Evolutionary conservation across 1,140 invertebrate genomes (phyloP), one percentile per base, ranked within the genome.

Genomic region (Macrobrachium rosenbergii): DNA sequence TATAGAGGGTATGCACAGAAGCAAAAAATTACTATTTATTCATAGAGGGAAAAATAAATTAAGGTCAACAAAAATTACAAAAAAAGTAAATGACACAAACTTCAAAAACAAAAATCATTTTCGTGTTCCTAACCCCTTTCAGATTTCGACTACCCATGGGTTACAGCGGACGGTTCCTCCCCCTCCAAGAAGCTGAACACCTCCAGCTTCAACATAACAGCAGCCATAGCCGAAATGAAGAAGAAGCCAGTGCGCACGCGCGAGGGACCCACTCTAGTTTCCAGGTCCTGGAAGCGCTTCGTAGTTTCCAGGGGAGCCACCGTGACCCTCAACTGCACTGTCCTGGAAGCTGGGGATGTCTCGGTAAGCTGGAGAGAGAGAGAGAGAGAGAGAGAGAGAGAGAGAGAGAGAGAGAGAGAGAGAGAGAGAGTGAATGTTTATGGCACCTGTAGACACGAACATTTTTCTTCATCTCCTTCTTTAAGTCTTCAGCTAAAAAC

Each of bases 271-370:
- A 28, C 59, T 7, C 37, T 84, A 2, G 72, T 84, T 59, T 77
- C 72, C 5, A 58, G 82, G 17, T 5, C 0, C 2, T 84, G 60
- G 16, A 64, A 69, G 19, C 82, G 82, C 23, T 60, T 84, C 28
- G 21, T 84, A 2, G 59, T 84, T 14, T 84, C 82, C 60, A 77
- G 58, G 60, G 82, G 82, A 28, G 62, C 82, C 23, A 63, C 82
- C 10, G 52, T 76, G 19, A 77, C 60, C 14, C 82, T 84, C 82
- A 84, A 84, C 60, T 84, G 82, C 67, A 77, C 82, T 23, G 60
- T 84, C 21, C 59, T 63, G 21, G 67, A 84, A 12, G 72, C 82
- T 5, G 73, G 82, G 5, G 60, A 77, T 19, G 72, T 84, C 28
- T 62, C 59, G 28, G 82, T 84, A 28, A 84, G 82, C 76, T 21